phyloP scores from a whole-genome alignment of 1,140 invertebrate species.

The Heliconius hewitsoni region DNA sequence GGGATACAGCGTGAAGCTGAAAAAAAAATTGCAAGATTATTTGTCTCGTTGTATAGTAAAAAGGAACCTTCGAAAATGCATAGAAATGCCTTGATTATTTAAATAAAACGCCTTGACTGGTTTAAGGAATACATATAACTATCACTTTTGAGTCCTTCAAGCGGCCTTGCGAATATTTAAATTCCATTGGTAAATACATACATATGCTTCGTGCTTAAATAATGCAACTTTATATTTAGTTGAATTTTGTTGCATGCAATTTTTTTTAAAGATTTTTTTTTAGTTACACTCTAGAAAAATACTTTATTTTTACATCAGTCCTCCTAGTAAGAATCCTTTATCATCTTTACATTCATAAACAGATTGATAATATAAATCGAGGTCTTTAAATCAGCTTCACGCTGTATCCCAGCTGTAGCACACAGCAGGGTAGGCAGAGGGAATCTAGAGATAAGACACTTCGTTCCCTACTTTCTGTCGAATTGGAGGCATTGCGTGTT shows the following conservation, averaged over 20 bases:
- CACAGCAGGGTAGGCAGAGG: too few species aligned
- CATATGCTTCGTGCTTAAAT: background rate
- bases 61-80: background rate
- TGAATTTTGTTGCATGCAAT: background rate
- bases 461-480: too few species aligned
- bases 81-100: background rate
- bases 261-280: background rate
- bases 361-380: too few species aligned
- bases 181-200: background rate
- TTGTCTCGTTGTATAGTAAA: background rate
- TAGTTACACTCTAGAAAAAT: too few species aligned
- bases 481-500: too few species aligned
- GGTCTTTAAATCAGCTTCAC: too few species aligned
- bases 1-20: too few species aligned
- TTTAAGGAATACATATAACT: background rate
- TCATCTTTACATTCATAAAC: background rate
- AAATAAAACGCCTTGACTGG: background rate
- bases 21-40: too few species aligned
- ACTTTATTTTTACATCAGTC: too few species aligned
- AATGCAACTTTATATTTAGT: background rate
- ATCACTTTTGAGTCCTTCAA: background rate
- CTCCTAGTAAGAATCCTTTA: background rate
- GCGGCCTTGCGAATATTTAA: background rate
- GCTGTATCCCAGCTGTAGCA: too few species aligned
- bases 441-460: too few species aligned